These are phyloP conservation scores for Eulacestoma nigropectus DNA, from an alignment of 2,113 vertebrate genomes.

Conservation along the genomic window DNA sequence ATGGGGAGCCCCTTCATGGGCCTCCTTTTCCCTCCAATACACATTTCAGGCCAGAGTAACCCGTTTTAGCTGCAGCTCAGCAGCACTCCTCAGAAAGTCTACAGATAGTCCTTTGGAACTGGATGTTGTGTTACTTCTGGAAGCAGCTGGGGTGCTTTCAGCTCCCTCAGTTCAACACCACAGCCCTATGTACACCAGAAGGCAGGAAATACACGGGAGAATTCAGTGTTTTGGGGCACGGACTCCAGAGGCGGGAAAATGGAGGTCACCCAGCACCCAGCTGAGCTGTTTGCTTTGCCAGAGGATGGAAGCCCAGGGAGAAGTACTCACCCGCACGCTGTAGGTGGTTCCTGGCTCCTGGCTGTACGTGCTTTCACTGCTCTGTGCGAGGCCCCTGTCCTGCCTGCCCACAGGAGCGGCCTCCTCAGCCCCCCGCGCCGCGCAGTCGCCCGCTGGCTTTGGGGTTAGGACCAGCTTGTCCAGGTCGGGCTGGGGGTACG, in stretches of 20 bases:
- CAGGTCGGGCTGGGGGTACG: constrained; percentile 33
- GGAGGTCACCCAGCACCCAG: neutral
- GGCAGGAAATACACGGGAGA: neutral
- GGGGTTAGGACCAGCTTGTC: neutral
- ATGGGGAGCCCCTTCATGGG: neutral
- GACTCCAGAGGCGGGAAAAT: neutral
- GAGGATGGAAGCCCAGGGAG: neutral
- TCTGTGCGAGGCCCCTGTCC: neutral
- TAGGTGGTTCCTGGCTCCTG: constrained; percentile 67
- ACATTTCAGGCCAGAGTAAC: neutral
- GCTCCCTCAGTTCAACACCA: neutral
- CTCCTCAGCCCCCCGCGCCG: neutral
- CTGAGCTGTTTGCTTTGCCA: neutral
- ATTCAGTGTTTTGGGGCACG: neutral
- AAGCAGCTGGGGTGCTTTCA: neutral
- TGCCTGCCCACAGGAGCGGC: neutral
- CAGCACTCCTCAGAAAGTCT: neutral
- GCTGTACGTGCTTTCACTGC: neutral
- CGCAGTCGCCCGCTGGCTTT: neutral
- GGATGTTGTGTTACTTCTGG: neutral
- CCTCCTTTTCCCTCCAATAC: neutral
- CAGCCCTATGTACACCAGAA: neutral
- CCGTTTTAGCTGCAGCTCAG: neutral
- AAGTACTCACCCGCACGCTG: constrained; percentile 72
- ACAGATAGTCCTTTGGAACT: neutral